Evolutionary conservation across 1,140 invertebrate species (phyloP), one percentile per base, ranked within the genome.

Genomic region (Nebria ingens): DNA sequence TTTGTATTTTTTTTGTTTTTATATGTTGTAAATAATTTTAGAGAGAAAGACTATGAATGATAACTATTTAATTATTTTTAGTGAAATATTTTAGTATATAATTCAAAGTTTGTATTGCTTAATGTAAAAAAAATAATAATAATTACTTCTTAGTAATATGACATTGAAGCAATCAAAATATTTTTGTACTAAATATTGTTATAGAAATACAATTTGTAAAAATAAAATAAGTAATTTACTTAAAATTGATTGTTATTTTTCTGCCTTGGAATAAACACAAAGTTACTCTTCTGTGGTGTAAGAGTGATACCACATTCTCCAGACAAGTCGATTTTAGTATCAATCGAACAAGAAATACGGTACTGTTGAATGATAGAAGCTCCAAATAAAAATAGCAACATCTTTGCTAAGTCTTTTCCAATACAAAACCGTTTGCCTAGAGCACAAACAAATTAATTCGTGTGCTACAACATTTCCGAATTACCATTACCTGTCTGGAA

Each of bases 401-500:
- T 89, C 56, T 76, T 77, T 1, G 88, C 89, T 29, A 94, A 67
- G 62, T 91, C 87, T 58, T 94, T 90, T 2, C 91, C 91, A 0
- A 90, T 78, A 69, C 91, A 95, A 73, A 87, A 83, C 23, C 89
- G 76, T 67, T 91, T 89, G 38, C 90, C 89, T 91, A 59, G 21
- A 57, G 73, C n/a, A n/a, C n/a, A n/a, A n/a, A n/a, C n/a, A n/a
- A n/a, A n/a, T n/a, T n/a, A n/a, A n/a, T n/a, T n/a, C n/a, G n/a
- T n/a, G n/a, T n/a, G n/a, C n/a, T n/a, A n/a, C n/a, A n/a, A n/a
- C n/a, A n/a, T n/a, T n/a, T n/a, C n/a, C n/a, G n/a, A n/a, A n/a
- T n/a, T n/a, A n/a, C n/a, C n/a, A n/a, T 9, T 45, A 82, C 88
- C 90, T 58, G 75, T 81, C 74, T 91, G 89, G 64, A 93, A 94